phyloP scores from a whole-genome alignment of 2,797 vertebrate genomes.

The Australoheros facetus region DNA sequence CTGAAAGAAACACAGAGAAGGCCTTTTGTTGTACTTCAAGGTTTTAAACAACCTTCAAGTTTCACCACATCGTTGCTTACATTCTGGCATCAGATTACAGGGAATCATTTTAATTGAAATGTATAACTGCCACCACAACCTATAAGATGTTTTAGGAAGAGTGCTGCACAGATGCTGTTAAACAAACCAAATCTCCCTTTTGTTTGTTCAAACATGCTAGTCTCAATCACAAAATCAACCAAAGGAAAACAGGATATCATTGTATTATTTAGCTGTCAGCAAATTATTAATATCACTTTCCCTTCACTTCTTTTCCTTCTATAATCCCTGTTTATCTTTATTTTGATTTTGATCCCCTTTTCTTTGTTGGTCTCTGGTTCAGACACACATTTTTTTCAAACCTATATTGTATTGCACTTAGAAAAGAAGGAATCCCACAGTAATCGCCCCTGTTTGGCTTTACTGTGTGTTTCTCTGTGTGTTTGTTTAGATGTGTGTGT shows the following conservation, averaged over 20 bases:
- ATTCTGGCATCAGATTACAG: slow-evolving; percentile 32
- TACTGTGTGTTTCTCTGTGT: background rate
- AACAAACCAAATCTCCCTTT: too few species aligned
- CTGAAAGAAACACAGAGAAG: slow-evolving; percentile 53
- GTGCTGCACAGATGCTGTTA: background rate
- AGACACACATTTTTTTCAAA: background rate
- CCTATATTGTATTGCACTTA: background rate
- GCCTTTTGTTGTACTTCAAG: slow-evolving; percentile 60
- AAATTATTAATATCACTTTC: background rate
- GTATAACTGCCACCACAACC: background rate
- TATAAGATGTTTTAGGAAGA: background rate
- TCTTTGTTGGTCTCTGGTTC: background rate
- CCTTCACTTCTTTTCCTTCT: background rate
- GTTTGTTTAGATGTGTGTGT: background rate
- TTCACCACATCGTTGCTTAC: slow-evolving; percentile 35
- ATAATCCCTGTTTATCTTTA: background rate
- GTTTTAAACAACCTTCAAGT: slow-evolving; percentile 43
- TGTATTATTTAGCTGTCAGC: background rate
- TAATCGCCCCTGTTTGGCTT: background rate
- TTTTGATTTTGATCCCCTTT: background rate
- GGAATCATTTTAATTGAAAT: slow-evolving; percentile 19
- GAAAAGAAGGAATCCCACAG: background rate
- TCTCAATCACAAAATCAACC: background rate
- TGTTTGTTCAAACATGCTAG: background rate
- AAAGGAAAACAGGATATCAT: background rate